These are phyloP conservation scores for Sanderia malayensis DNA, from an alignment of 30 jellyfish, hydroid and myxozoan genomes.

Conservation along the genomic window DNA sequence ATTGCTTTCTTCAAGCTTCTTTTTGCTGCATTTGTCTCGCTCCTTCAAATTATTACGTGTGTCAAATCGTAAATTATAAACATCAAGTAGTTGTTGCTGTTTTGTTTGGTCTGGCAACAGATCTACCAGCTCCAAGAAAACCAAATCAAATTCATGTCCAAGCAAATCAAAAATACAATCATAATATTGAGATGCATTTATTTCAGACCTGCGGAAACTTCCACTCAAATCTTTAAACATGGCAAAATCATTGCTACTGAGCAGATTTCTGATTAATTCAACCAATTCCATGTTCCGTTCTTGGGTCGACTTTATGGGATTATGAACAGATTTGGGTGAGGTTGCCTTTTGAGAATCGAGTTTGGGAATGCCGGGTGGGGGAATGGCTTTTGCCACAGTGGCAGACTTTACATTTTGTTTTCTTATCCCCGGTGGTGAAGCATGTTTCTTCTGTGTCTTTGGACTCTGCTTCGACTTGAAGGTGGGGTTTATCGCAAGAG, in stretches of 20 bases:
- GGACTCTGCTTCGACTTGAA: neutral
- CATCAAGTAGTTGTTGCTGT: slow-evolving; percentile 59
- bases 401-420: neutral
- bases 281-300: slow-evolving; percentile 74
- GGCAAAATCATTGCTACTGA: slow-evolving; percentile 48
- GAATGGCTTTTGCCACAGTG: neutral
- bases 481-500: neutral
- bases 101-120: slow-evolving; percentile 80
- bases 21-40: neutral
- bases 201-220: slow-evolving; percentile 77
- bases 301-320: neutral
- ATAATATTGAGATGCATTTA: slow-evolving; percentile 51
- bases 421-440: slow-evolving; percentile 22
- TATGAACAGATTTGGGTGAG: neutral
- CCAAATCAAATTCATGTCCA: slow-evolving; percentile 63
- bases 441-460: neutral
- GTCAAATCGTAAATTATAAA: neutral
- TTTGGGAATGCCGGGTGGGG: slow-evolving; percentile 14
- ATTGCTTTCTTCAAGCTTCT: neutral
- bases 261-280: slow-evolving; percentile 37
- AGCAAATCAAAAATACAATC: slow-evolving; percentile 37
- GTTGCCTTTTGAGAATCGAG: slow-evolving; percentile 16
- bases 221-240: slow-evolving; percentile 73
- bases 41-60: slow-evolving; percentile 6
- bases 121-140: slow-evolving; percentile 84